Conservation (phyloP, 2,797 vertebrate species). For the Phalanger gymnotis region DNA sequence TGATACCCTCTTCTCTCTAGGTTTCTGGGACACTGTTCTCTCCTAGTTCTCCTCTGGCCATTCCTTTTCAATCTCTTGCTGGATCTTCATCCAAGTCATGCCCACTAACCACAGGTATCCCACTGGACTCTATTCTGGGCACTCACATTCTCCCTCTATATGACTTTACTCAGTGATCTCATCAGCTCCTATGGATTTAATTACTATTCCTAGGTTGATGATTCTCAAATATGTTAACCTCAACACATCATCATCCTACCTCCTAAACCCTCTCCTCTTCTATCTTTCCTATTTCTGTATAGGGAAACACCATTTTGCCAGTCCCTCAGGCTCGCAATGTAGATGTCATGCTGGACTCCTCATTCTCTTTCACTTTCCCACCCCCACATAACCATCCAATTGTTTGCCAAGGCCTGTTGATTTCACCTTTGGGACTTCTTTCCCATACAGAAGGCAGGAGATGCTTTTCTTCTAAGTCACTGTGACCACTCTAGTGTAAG, state of each 20-base stretch:
- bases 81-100: neutral
- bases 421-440: neutral
- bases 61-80: neutral
- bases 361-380: neutral
- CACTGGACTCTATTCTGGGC: neutral
- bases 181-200: neutral
- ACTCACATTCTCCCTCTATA: neutral
- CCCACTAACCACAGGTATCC: neutral
- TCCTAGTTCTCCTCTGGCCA: no score
- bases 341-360: neutral
- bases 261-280: neutral
- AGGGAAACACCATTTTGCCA: neutral
- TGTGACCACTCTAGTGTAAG: neutral
- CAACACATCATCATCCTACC: neutral
- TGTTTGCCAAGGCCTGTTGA: neutral
- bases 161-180: neutral
- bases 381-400: neutral
- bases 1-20: neutral
- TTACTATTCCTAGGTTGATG: neutral
- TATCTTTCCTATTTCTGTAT: neutral
- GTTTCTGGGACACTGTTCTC: neutral
- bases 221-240: neutral
- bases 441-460: neutral
- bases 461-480: neutral
- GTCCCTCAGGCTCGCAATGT: neutral